Base-by-base conservation (phyloP, 2,797 vertebrate genomes). In the Merluccius polli region DNA sequence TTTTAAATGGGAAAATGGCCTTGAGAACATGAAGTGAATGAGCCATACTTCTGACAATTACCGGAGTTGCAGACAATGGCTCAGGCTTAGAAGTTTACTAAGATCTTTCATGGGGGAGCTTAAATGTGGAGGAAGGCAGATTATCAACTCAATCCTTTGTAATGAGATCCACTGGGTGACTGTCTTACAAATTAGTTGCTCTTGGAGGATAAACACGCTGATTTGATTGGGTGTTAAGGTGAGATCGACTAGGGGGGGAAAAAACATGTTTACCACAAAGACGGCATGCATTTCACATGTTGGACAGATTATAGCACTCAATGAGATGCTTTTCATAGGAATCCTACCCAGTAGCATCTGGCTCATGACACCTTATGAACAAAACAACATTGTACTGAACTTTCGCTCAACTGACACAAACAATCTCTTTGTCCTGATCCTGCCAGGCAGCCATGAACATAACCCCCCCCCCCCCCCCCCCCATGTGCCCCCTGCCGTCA, bases 101-200 rank as follows among this genome's bases (percentile, higher is more conserved):
- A 74, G 81, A 82, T 79, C 74, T 81, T 82, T 82, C 73, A 59
- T 38, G 75, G 74, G 77, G 75, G 85, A 68, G 86, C 85, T 88
- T 91, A 89, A 83, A 88, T 88, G 73, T 38, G 72, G 78, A 86
- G 82, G 80, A 86, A 83, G 76, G 76, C 73, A 86, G 89, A 92
- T 92, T 91, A 91, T 86, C 79, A 85, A 82, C 76, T 73, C 83
- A 89, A 91, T 90, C 90, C 87, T 78, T 80, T 85, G 81, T 94
- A 92, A 94, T 92, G 92, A 87, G 89, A 79, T 89, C 92, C 91
- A 83, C 83, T 87, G 93, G 91, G 91, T 77, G 76, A 88, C 77
- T 80, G 82, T 84, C 83, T 90, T 83, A 83, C 21, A 77, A 76
- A 86, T 84, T 76, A 83, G 82, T 81, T 76, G 78, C 85, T 9